Percentiles rank a stretch among this genome's conserved stretches.
Evolutionary conservation across 2,797 vertebrate species (phyloP).

Genomic region (Mus minutoides): DNA sequence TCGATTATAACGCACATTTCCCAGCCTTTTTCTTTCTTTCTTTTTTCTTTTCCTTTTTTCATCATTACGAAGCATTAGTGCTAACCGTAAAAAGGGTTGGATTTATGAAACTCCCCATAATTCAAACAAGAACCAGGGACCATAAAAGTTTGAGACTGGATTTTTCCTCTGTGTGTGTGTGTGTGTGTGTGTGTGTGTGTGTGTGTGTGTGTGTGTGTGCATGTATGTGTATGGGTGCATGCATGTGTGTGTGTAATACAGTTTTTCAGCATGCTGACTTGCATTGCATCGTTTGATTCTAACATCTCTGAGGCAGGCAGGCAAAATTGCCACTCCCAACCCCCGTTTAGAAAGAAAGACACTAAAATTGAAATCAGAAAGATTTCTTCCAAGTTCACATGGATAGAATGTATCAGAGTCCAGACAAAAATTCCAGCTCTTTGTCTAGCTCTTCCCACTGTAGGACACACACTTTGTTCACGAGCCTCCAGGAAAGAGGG

Average conservation of each 20-base stretch:
- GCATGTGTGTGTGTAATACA: not conserved
- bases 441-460: not conserved
- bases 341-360: constrained; percentile 25
- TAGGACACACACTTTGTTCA: not conserved
- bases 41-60: not conserved
- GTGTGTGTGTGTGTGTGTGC: not conserved
- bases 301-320: not conserved
- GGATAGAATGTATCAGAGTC: not conserved
- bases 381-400: not conserved
- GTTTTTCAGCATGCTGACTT: constrained; percentile 21
- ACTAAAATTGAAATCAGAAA: constrained; percentile 24
- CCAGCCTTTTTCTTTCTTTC: not conserved
- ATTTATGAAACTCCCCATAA: constrained; percentile 75
- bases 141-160: constrained; percentile 72
- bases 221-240: too few species aligned
- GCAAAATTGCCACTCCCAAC: not conserved
- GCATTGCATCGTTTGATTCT: constrained; percentile 35
- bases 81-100: constrained; percentile 68
- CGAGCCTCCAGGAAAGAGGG: not conserved
- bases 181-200: not conserved
- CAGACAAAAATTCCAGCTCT: not conserved
- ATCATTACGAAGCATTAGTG: constrained; percentile 71
- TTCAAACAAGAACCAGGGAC: constrained; percentile 68
- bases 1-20: constrained; percentile 43
- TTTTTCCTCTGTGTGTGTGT: not conserved